phyloP scores from a whole-genome alignment of 2,888 invertebrate species.

The Agonum fuliginosum region DNA sequence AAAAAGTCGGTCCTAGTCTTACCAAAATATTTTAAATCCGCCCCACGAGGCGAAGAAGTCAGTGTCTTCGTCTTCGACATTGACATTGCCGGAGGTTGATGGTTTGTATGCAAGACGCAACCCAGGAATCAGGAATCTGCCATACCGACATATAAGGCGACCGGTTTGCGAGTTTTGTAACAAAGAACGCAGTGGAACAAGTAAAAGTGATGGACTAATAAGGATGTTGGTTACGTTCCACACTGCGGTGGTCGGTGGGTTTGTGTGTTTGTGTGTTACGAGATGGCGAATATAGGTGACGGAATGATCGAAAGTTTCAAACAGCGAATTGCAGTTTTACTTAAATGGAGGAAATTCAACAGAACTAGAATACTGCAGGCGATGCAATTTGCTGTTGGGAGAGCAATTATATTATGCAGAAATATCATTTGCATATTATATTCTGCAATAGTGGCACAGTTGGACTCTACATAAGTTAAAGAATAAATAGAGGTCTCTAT shows the following conservation, averaged over 20 bases:
- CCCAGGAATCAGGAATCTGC: conserved; percentile 61
- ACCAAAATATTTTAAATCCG: no score
- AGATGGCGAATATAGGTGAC: conserved; percentile 37
- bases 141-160: conserved; percentile 63
- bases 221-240: conserved; percentile 32
- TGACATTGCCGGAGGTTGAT: conserved; percentile 54
- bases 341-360: no score
- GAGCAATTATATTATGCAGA: no score
- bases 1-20: no score
- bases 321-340: not conserved
- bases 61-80: conserved; percentile 63
- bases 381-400: no score
- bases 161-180: conserved; percentile 51
- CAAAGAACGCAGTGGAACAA: conserved; percentile 59
- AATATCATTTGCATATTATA: no score
- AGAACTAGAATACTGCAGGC: not conserved
- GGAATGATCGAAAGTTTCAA: not conserved
- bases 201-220: conserved; percentile 58
- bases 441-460: not conserved
- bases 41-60: no score
- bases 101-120: conserved; percentile 15
- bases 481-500: no score
- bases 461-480: not conserved
- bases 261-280: conserved; percentile 46
- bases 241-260: conserved; percentile 6